These are phyloP conservation scores for Eidolon dupreanum DNA, from an alignment of 2,797 vertebrate genomes.

Conservation along the genomic window DNA sequence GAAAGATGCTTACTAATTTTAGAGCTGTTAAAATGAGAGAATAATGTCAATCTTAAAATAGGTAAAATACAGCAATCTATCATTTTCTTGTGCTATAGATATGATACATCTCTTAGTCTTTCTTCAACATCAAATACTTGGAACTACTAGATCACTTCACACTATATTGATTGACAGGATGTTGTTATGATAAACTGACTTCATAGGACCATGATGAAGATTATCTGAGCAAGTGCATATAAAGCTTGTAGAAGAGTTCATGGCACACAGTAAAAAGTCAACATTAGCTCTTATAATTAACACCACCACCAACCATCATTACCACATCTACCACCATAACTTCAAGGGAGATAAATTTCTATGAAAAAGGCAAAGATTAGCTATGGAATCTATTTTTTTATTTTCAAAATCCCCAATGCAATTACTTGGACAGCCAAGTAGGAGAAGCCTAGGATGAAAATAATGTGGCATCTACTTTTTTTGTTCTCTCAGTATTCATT, in stretches of 20 bases:
- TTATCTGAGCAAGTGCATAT: not conserved
- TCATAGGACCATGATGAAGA: not conserved
- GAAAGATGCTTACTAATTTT: not conserved
- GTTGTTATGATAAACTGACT: not conserved
- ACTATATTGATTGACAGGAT: not conserved
- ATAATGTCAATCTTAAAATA: not conserved
- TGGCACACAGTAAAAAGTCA: fast-evolving
- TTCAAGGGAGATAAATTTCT: not conserved
- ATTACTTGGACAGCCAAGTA: not conserved
- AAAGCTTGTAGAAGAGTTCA: not conserved
- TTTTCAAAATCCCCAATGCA: not conserved
- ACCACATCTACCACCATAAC: not conserved
- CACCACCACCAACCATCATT: not conserved
- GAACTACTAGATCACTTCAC: not conserved
- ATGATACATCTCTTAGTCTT: not conserved
- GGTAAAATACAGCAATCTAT: not conserved
- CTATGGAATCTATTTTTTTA: not conserved
- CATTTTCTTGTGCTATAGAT: not conserved
- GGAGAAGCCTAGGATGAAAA: not conserved
- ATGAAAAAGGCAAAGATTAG: not conserved
- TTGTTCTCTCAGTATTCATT: not conserved
- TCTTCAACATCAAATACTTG: not conserved
- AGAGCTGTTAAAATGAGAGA: not conserved
- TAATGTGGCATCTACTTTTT: not conserved
- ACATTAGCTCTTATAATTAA: not conserved